phyloP scores from a whole-genome alignment of 1,140 invertebrate genomes.

The Drosophila pseudoananassae region DNA sequence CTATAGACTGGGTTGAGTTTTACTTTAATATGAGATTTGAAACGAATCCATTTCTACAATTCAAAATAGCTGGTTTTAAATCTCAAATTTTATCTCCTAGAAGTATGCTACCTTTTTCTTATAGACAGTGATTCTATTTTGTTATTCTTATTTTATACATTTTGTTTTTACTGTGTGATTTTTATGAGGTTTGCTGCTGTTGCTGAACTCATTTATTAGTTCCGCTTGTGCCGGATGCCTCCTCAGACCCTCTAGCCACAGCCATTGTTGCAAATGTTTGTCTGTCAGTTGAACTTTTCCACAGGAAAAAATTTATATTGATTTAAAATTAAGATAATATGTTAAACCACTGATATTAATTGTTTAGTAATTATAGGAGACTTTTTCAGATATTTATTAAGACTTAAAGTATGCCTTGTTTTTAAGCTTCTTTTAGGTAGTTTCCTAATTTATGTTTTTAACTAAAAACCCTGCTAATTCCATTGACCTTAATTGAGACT shows the following conservation, averaged over 20 bases:
- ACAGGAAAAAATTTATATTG: conserved; percentile 7
- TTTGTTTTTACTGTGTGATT: conserved; percentile 35
- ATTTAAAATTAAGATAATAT: not conserved
- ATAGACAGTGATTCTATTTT: conserved; percentile 59
- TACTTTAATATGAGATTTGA: not conserved
- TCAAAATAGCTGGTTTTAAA: too few species aligned
- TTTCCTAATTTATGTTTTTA: not conserved
- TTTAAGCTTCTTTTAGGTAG: too few species aligned
- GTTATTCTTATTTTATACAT: conserved; percentile 4
- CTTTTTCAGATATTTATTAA: too few species aligned
- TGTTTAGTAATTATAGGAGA: too few species aligned
- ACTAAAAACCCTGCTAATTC: not conserved
- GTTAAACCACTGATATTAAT: too few species aligned
- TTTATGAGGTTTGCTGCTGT: conserved; percentile 68
- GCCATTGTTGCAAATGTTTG: conserved; percentile 75
- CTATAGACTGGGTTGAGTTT: not conserved
- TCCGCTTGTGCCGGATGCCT: conserved; percentile 40
- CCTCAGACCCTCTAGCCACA: not conserved
- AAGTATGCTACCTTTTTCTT: not conserved
- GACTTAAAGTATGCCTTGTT: too few species aligned
- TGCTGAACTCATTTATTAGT: conserved; percentile 79
- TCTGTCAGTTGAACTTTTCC: conserved; percentile 54
- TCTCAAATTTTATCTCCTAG: not conserved
- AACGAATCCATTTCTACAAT: too few species aligned
- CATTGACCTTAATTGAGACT: not conserved